These are phyloP conservation scores for Rhabdornis inornatus DNA, from an alignment of 2,113 vertebrate genomes.

Conservation along the genomic window DNA sequence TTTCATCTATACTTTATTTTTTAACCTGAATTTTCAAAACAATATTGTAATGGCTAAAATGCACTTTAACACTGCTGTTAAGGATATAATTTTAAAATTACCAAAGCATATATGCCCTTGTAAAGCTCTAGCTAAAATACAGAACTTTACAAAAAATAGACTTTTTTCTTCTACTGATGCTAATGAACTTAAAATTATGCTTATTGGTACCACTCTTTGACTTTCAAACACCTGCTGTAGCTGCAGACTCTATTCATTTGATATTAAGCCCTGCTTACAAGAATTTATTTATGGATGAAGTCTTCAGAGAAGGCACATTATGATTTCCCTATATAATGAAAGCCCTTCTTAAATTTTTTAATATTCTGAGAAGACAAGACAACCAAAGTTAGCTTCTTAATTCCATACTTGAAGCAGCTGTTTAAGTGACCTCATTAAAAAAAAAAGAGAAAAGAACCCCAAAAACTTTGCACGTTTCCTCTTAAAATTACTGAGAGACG, in stretches of 20 bases:
- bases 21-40: neutral
- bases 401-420: neutral
- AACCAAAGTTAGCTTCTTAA: constrained; percentile 16
- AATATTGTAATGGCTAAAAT: neutral
- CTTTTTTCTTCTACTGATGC: neutral
- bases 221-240: neutral
- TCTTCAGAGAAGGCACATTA: constrained; percentile 21
- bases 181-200: neutral
- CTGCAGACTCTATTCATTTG: neutral
- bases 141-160: neutral
- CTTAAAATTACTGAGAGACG: neutral
- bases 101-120: neutral
- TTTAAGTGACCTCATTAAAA: neutral
- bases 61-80: neutral
- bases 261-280: constrained; percentile 14
- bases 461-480: neutral
- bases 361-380: constrained; percentile 11
- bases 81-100: neutral
- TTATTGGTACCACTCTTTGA: neutral
- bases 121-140: neutral
- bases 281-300: constrained; percentile 31
- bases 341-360: neutral
- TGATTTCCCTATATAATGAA: neutral
- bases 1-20: neutral
- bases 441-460: neutral